A percentile compares a stretch with the other conserved stretches of the same genome.
Evolutionary conservation across 2,797 vertebrate species (phyloP).

Genomic region (Leptoclinus maculatus): DNA sequence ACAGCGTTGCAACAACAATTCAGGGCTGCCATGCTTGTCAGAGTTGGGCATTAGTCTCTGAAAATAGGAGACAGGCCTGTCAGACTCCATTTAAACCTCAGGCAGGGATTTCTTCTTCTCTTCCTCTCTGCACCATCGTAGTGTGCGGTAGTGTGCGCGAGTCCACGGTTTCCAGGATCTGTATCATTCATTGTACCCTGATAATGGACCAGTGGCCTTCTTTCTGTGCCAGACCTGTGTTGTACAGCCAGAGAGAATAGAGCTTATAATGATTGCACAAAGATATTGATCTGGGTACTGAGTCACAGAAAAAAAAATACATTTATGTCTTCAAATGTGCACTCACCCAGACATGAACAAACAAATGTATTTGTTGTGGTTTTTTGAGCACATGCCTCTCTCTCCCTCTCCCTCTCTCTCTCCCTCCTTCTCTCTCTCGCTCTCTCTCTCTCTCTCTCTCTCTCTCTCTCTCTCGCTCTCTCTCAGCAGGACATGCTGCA

Average conservation of each 20-base stretch:
- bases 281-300: not conserved
- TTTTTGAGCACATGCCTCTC: constrained; percentile 7
- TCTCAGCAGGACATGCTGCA: constrained; percentile 6
- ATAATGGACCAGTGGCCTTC: constrained; percentile 53
- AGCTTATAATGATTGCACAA: not conserved
- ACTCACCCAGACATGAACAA: not conserved
- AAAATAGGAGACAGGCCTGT: constrained; percentile 60
- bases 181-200: constrained; percentile 71
- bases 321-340: constrained; percentile 10
- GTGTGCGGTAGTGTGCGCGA: constrained; percentile 8
- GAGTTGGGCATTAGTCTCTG: constrained; percentile 48
- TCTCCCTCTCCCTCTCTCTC: not conserved
- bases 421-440: no score
- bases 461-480: not conserved
- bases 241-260: constrained; percentile 18
- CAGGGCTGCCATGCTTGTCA: constrained; percentile 64
- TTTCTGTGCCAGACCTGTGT: constrained; percentile 27
- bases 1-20: constrained; percentile 51
- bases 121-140: constrained; percentile 4
- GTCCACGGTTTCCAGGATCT: constrained; percentile 58
- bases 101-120: constrained; percentile 17
- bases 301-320: not conserved
- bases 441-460: not conserved
- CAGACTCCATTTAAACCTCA: constrained; percentile 58
- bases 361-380: constrained; percentile 4